phyloP scores from a whole-genome alignment of 2,797 vertebrate genomes.

The Cyclura pinguis region DNA sequence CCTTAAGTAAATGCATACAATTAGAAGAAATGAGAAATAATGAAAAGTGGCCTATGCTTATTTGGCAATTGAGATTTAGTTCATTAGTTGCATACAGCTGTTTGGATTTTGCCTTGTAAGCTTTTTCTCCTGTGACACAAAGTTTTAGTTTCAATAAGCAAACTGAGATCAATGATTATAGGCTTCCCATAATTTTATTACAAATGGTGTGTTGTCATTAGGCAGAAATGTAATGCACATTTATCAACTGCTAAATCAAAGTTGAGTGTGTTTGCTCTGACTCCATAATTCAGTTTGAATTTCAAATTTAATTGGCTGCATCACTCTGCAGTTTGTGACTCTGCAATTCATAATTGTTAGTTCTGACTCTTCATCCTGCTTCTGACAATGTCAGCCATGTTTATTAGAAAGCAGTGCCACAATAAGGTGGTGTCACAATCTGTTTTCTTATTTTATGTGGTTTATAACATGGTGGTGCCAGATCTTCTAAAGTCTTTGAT shows the following conservation, averaged over 20 bases:
- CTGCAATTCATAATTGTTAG: slow-evolving; percentile 18
- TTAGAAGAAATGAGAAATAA: not conserved
- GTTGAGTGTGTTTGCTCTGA: slow-evolving; percentile 28
- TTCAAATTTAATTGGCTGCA: slow-evolving; percentile 32
- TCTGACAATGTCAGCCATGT: not conserved
- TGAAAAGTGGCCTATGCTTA: not conserved
- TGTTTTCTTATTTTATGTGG: not conserved
- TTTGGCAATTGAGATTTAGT: not conserved
- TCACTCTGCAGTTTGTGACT: slow-evolving; percentile 27
- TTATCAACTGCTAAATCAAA: slow-evolving; percentile 32
- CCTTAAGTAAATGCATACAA: not conserved
- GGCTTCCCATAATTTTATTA: slow-evolving; percentile 10
- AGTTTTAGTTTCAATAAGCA: slow-evolving; percentile 21
- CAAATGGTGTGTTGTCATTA: not conserved
- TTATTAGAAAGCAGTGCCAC: not conserved
- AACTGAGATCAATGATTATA: slow-evolving; percentile 33
- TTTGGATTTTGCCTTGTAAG: slow-evolving; percentile 24
- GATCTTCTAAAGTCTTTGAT: slow-evolving; percentile 3
- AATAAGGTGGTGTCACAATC: not conserved
- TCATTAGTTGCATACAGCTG: slow-evolving; percentile 35
- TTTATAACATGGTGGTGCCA: not conserved
- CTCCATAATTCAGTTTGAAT: slow-evolving; percentile 30
- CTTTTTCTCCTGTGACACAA: slow-evolving; percentile 9
- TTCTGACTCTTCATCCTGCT: slow-evolving; percentile 7
- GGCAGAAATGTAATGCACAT: slow-evolving; percentile 26